Conservation (phyloP, 2,113 vertebrate genomes). For the Silurus glanis region DNA sequence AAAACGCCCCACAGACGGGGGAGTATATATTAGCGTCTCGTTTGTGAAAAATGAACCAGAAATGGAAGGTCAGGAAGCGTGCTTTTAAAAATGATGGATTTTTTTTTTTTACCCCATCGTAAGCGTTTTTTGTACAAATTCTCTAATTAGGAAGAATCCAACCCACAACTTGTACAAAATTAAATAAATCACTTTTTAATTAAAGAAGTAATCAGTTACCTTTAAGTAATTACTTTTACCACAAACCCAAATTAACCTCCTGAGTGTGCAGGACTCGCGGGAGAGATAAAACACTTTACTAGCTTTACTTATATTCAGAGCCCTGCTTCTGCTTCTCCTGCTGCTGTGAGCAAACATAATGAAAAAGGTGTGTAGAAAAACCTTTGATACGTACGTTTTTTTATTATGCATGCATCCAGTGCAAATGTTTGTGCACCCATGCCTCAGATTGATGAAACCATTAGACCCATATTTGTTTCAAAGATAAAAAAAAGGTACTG, state of each 20-base stretch:
- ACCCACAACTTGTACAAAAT: background rate
- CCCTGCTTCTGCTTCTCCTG: too few species aligned
- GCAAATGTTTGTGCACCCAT: background rate
- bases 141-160: background rate
- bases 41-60: background rate
- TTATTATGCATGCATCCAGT: background rate
- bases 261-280: background rate
- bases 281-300: background rate
- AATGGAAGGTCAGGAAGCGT: background rate
- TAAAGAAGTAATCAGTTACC: background rate
- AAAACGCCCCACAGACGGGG: background rate
- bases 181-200: background rate
- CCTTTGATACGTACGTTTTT: background rate
- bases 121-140: background rate
- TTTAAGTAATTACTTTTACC: background rate
- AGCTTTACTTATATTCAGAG: background rate
- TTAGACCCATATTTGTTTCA: background rate
- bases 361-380: background rate
- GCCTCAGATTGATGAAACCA: background rate
- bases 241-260: background rate
- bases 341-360: background rate
- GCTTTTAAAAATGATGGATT: slow-evolving; percentile 8
- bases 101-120: background rate
- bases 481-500: background rate
- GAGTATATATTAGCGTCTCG: background rate